A percentile compares a stretch with the other conserved stretches of the same genome.
These are phyloP conservation scores for Oreohelix idahoensis DNA, from an alignment of 1,140 invertebrate species.

Conservation along the genomic window DNA sequence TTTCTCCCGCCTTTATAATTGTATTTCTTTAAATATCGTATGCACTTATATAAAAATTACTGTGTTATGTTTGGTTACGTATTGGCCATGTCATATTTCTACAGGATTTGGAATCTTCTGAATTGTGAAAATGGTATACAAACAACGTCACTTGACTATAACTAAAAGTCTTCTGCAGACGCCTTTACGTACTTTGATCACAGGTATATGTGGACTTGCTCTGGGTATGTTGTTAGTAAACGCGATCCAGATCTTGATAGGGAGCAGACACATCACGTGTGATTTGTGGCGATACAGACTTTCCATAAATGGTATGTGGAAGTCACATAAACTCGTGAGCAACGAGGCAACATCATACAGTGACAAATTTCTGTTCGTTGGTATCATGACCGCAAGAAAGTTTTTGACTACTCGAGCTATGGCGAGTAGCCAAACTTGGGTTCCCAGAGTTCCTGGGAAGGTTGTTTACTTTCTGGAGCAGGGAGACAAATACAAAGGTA, in stretches of 20 bases:
- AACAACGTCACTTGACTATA: too few species aligned
- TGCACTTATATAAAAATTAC: too few species aligned
- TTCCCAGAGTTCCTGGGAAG: neutral
- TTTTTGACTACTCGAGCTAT: neutral
- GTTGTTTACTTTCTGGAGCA: slow-evolving; percentile 12
- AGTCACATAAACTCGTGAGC: neutral
- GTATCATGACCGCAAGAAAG: slow-evolving; percentile 9
- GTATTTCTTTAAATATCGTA: too few species aligned
- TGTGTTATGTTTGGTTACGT: too few species aligned
- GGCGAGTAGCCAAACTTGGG: slow-evolving; percentile 6
- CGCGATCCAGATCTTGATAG: neutral
- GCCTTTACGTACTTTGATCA: neutral
- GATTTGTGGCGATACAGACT: neutral
- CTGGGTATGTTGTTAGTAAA: neutral
- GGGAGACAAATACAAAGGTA: slow-evolving; percentile 1
- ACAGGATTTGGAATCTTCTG: too few species aligned
- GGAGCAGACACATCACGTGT: neutral
- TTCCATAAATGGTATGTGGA: too few species aligned
- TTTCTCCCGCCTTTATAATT: too few species aligned
- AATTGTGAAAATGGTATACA: too few species aligned
- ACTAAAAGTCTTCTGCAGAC: neutral
- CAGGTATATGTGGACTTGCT: neutral
- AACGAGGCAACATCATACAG: neutral
- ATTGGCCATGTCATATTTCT: too few species aligned
- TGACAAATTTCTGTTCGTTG: slow-evolving; percentile 12